Base-by-base conservation (phyloP, 1,140 invertebrate species). In the Heliothis virescens region DNA sequence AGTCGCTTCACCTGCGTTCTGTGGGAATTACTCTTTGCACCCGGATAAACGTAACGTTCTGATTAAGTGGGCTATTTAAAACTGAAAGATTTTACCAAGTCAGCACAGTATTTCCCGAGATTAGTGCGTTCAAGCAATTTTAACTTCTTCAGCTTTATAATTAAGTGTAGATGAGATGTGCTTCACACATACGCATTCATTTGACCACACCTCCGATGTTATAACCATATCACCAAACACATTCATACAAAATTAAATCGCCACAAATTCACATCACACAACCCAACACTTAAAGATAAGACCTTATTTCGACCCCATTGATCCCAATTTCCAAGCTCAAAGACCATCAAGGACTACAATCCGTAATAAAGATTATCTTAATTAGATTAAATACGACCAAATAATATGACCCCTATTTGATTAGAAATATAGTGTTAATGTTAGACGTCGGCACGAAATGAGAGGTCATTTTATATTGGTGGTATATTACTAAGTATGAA, bases 281-380 rank as follows among this genome's bases (percentile, higher is more conserved):
- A 29, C 13, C n/a, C 47, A 65, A 18, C 29, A 48, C 41, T 48
- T 65, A 7, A 21, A 67, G 18, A 48, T 48, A 53, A 76, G 5
- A 50, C 59, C 74, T 76, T 76, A 34, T 76, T 65, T 65, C 29
- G 55, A 47, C 26, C 48, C 15, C 50, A 59, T 57, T 78, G 63
- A 67, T 78, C 62, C 62, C 63, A 47, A 69, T 69, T 69, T 69
- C 63, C 34, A 41, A 52, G 21, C 57, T 67, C 62, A 78, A 72
- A 71, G 52, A 69, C 57, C 29, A 16, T 41, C 34, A 55, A 47
- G 34, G 41, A 57, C 15, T 29, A 67, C 4, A 60, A 41, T 34
- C 47, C 67, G 26, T 16, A 52, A 79, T 79, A 79, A 72, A 79
- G 77, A 79, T 79, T 18, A 79, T 79, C 65, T 79, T 79, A 79